Evolutionary conservation across 2,888 invertebrate species (phyloP).

Genomic region (Eupithecia vulgata): DNA sequence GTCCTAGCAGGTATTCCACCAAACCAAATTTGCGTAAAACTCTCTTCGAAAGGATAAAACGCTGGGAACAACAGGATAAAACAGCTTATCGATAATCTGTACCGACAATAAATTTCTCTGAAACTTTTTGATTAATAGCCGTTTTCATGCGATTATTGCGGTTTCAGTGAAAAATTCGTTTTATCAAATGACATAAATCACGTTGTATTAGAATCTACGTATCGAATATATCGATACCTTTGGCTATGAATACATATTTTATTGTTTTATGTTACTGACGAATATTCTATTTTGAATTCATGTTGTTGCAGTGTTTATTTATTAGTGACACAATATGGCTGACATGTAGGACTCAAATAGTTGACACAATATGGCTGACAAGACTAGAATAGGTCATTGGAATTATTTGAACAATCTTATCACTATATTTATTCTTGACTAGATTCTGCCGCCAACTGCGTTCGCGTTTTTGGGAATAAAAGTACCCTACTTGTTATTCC

Average conservation of each 20-base stretch:
- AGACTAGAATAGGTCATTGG: not conserved
- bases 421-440: not conserved
- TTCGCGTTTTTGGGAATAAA: not conserved
- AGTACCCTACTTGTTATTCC: not conserved
- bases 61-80: conserved; percentile 48
- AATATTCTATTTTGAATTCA: not conserved
- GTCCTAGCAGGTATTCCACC: conserved; percentile 2
- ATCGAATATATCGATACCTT: conserved; percentile 13
- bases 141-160: conserved; percentile 56
- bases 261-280: not conserved
- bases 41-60: conserved; percentile 51
- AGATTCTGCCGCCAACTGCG: not conserved
- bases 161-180: conserved; percentile 53
- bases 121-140: conserved; percentile 68
- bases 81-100: conserved; percentile 65
- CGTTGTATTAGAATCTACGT: conserved; percentile 32
- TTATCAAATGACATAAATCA: conserved; percentile 46
- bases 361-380: not conserved
- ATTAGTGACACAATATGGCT: not conserved
- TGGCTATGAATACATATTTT: not conserved
- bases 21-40: conserved; percentile 27
- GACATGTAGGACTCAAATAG: not conserved
- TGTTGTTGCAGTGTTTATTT: not conserved
- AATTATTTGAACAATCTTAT: no score
- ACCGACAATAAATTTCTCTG: conserved; percentile 62